phyloP scores from a whole-genome alignment of 2,888 invertebrate genomes.

The Tetranychus piercei region DNA sequence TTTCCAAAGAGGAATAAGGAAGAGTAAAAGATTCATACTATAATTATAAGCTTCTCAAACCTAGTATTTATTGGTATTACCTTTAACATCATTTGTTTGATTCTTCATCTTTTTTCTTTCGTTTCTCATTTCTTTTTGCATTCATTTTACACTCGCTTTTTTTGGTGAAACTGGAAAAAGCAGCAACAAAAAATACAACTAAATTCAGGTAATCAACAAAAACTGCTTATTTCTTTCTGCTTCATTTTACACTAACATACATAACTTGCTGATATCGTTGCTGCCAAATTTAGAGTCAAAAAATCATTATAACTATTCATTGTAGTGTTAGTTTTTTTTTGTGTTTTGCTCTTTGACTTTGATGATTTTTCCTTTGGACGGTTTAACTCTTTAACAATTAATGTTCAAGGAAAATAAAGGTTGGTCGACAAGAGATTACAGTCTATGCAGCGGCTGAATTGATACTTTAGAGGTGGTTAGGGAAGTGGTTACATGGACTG shows the following conservation, averaged over 20 bases:
- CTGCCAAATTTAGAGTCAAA: not conserved
- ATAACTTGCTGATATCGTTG: not conserved
- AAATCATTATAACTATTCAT: not conserved
- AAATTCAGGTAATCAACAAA: not conserved
- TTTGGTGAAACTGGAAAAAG: not conserved
- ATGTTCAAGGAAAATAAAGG: not conserved
- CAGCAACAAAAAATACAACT: not conserved
- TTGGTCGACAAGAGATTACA: not conserved
- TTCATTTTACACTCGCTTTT: not conserved
- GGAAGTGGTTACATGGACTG: not conserved
- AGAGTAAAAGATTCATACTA: not conserved
- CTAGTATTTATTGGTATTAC: constrained; percentile 11
- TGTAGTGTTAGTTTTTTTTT: no score
- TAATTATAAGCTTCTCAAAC: not conserved
- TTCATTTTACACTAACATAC: constrained; percentile 1
- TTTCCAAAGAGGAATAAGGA: not conserved
- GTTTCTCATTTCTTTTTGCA: not conserved
- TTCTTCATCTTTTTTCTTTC: not conserved
- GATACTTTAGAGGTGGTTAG: not conserved
- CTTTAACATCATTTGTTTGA: not conserved
- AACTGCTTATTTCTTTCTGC: not conserved
- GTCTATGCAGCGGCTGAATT: not conserved
- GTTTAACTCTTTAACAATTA: not conserved
- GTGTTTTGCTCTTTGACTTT: not conserved
- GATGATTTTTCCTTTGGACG: not conserved